These are phyloP conservation scores for Coptotermes formosanus DNA, from an alignment of 1,140 invertebrate species.

Conservation along the genomic window DNA sequence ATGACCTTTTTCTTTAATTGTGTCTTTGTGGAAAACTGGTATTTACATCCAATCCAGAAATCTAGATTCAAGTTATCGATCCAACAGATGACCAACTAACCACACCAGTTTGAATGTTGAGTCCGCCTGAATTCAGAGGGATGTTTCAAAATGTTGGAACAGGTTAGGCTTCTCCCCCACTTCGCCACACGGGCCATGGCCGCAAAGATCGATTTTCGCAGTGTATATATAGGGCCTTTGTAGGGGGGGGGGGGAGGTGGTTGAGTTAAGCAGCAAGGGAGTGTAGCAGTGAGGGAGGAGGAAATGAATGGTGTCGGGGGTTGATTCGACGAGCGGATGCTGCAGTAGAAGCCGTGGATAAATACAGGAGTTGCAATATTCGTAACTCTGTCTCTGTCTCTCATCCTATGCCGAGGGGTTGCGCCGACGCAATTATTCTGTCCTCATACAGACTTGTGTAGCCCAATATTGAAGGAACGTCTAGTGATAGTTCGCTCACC, in stretches of 20 bases:
- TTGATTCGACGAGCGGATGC: constrained; percentile 22
- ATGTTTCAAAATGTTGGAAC: not conserved
- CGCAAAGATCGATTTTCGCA: constrained; percentile 17
- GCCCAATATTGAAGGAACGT: not conserved
- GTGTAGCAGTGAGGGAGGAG: not conserved
- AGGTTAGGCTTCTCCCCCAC: not conserved
- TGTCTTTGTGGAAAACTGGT: no score
- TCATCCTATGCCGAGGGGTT: not conserved
- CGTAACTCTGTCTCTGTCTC: not conserved
- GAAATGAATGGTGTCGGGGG: constrained; percentile 30
- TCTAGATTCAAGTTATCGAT: no score
- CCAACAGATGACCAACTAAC: no score
- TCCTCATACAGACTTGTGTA: not conserved
- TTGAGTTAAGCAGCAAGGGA: not conserved
- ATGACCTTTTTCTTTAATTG: no score
- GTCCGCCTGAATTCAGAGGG: not conserved
- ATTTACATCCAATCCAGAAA: no score
- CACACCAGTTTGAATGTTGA: not conserved
- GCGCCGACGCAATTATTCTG: constrained; percentile 20
- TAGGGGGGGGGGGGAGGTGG: not conserved
- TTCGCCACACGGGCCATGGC: not conserved
- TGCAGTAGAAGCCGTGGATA: not conserved
- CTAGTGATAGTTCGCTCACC: not conserved
- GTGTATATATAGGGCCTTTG: not conserved
- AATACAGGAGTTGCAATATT: not conserved